Conservation (phyloP, 1,140 invertebrate genomes). For the Cydia strobilella region DNA sequence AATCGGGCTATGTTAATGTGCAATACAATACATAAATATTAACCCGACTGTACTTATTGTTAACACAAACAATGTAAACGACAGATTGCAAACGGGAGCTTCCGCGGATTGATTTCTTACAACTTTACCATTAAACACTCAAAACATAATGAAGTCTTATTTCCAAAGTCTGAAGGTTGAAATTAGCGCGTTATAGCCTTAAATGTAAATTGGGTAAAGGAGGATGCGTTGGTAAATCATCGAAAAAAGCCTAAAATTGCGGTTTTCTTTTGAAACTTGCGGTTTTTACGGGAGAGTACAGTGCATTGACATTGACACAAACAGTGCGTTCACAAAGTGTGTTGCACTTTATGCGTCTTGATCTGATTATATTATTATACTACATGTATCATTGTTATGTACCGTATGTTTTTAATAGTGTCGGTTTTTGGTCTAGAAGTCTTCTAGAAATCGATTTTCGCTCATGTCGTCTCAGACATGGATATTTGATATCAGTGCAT, state of each 20-base stretch:
- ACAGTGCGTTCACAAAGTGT: constrained; percentile 26
- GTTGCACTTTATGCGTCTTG: no score
- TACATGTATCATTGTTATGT: no score
- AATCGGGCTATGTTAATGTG: no score
- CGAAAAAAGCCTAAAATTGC: constrained; percentile 12
- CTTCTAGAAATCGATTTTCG: no score
- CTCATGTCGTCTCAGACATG: no score
- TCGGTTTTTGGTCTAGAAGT: no score
- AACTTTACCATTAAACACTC: constrained; percentile 36
- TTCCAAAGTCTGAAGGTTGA: constrained; percentile 33
- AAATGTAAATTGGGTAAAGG: constrained; percentile 15
- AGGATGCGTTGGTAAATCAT: not conserved
- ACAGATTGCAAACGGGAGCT: constrained; percentile 51
- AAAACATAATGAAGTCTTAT: constrained; percentile 24
- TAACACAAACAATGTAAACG: constrained; percentile 38
- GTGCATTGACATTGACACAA: constrained; percentile 34
- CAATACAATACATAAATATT: not conserved
- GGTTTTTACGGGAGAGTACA: not conserved
- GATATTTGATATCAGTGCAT: no score
- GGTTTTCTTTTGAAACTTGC: not conserved
- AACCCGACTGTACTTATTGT: constrained; percentile 32
- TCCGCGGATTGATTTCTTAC: constrained; percentile 43
- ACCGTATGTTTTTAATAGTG: no score
- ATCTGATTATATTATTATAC: no score
- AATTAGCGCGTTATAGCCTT: constrained; percentile 33